Evolutionary conservation across 35 echinoderm and acorn worm species (phyloP).

Genomic region (Lytechinus variegatus): DNA sequence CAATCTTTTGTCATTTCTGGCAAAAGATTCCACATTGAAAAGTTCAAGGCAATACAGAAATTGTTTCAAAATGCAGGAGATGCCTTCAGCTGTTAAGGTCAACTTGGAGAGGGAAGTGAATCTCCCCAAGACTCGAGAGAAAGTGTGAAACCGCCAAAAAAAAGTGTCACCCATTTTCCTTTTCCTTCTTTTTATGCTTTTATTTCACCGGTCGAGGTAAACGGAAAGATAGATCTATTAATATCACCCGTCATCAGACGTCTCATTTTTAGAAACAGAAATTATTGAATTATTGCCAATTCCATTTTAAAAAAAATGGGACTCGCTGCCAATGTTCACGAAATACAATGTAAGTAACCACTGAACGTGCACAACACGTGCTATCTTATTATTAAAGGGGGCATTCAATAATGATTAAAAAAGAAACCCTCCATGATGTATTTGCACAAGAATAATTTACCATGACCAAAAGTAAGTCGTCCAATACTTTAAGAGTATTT

Average conservation of each 20-base stretch:
- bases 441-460: no score
- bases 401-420: background rate
- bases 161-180: background rate
- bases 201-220: background rate
- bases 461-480: no score
- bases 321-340: background rate
- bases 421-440: no score
- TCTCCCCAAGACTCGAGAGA: background rate
- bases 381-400: background rate
- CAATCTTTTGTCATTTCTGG: background rate
- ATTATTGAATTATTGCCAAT: constrained; percentile 10
- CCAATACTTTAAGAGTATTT: no score
- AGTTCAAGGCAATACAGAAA: background rate
- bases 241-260: background rate
- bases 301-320: background rate
- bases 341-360: background rate
- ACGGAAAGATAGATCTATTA: background rate
- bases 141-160: background rate
- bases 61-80: background rate
- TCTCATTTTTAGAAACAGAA: constrained; percentile 1
- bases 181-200: background rate
- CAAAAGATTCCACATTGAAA: background rate
- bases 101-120: background rate
- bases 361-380: background rate
- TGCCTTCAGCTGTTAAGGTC: background rate